Base-by-base conservation (phyloP, 2,113 vertebrate species). In the Mohoua ochrocephala region DNA sequence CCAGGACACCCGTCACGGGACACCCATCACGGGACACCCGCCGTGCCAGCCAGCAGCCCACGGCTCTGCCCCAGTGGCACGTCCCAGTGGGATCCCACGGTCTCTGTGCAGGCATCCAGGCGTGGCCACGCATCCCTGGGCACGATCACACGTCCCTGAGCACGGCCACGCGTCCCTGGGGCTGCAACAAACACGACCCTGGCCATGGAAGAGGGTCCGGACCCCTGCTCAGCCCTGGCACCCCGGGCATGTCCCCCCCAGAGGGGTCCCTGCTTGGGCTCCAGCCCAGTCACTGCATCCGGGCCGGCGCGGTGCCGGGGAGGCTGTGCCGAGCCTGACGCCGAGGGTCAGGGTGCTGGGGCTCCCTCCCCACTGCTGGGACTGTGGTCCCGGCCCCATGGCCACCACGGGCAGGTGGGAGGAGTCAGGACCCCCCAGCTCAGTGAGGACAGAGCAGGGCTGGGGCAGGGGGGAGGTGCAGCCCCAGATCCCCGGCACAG, bases 301-400 rank as follows among this genome's bases (percentile, higher is more conserved):
- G 0, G 77, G 67, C 50, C 74, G 41, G 22, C 1, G 0, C 0
- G 3, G 69, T n/a, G 73, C 28, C 0, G 0, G n/a, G n/a, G 69
- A 27, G 54, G 65, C 52, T 6, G 2, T 35, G 73, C 56, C 4
- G 21, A 47, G 47, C 1, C 4, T 19, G 69, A 75, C 4, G 2
- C 4, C 0, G 13, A 2, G 15, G 42, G 11, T 60, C 60, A 42
- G 37, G 35, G 30, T 22, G n/a, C 50, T 28, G 10, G 30, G 50
- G 64, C n/a, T 65, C 64, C 75, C 37, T 67, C 27, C 89, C 65
- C 44, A 31, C 37, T 10, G 2, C 57, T 1, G 19, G 2, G 4
- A 35, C 63, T 1, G 3, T 6, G 5, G 1, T 20, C 31, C 77
- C 1, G 1, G 20, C 59, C 53, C 65, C 23, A 1, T 0, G 6